Evolutionary conservation across 2,888 invertebrate species (phyloP), one percentile per base, ranked within the genome.

Genomic region (Pollenia labialis): DNA sequence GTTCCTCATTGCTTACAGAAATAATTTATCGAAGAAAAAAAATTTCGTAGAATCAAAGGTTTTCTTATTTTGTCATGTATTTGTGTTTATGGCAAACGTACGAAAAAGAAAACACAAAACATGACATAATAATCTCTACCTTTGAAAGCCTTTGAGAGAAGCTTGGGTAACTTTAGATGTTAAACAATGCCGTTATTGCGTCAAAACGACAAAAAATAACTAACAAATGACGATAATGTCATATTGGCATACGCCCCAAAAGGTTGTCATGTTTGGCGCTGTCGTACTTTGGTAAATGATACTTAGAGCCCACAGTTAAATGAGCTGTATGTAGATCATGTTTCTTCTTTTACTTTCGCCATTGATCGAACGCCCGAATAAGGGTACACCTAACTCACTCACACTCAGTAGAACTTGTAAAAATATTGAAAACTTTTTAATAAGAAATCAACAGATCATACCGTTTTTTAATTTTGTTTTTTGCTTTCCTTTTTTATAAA

Each of bases 231-330:
- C 18, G 81, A 80, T 83, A 81, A 87, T 84, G 66, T 77, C 81
- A 84, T 74, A 87, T 87, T 84, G 87, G 81, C 87, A 81, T 81
- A 87, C 87, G 87, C 87, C 87, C 77, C 81, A 81, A 87, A 77
- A 68, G 87, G 84, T 87, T 87, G 87, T 87, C 87, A 87, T 62
- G 72, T 84, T 87, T 87, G 84, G 81, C 84, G 87, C 76, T 84
- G 87, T 64, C 62, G 72, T 74, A 76, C 56, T 60, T 69, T 42
- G 40, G 84, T 85, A 74, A 87, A 66, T 87, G 84, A 81, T 87
- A 81, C 62, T 76, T 81, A 83, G 66, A 76, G 75, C 83, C 77
- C 50, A 77, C 76, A 83, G 83, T 62, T 64, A 77, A 71, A 77
- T 72, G 56, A 72, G 50, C 62, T 64, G 74, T 83, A 56, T 77